Evolutionary conservation across 2,113 vertebrate species (phyloP).

Genomic region (Gulo gulo): DNA sequence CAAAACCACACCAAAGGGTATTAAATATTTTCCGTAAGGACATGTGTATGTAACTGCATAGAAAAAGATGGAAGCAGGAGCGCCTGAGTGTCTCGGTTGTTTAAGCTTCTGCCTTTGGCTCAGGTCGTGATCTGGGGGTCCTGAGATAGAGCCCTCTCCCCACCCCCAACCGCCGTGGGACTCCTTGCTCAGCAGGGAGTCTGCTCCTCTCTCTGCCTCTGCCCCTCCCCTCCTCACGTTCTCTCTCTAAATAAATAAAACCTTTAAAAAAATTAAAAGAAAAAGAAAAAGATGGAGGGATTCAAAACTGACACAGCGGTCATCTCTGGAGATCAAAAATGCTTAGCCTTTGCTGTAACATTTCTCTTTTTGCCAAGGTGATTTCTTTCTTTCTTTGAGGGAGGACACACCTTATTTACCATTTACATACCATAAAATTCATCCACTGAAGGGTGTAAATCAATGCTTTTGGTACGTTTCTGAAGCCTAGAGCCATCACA

Average conservation of each 20-base stretch:
- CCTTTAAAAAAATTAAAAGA: not conserved
- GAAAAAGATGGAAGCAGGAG: not conserved
- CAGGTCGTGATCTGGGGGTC: not conserved
- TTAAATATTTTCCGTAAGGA: not conserved
- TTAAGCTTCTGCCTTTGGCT: not conserved
- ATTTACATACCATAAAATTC: not conserved
- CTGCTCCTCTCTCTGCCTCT: not conserved
- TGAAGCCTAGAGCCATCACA: not conserved
- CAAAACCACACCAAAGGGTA: not conserved
- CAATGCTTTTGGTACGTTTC: not conserved
- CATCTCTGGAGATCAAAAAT: not conserved
- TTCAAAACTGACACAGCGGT: rapidly evolving
- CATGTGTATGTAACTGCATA: rapidly evolving
- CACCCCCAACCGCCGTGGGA: too few species aligned
- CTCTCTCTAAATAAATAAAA: not conserved
- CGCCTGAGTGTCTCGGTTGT: not conserved
- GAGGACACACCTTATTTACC: not conserved
- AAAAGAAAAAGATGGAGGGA: not conserved
- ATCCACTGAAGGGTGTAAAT: not conserved
- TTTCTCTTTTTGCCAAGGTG: not conserved
- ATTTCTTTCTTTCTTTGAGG: not conserved
- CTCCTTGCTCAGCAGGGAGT: not conserved
- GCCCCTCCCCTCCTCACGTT: not conserved
- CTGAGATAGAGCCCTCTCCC: not conserved
- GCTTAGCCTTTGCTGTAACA: not conserved